Conservation (phyloP, 2,797 vertebrate genomes). For the Paratrypauchen microcephalus region DNA sequence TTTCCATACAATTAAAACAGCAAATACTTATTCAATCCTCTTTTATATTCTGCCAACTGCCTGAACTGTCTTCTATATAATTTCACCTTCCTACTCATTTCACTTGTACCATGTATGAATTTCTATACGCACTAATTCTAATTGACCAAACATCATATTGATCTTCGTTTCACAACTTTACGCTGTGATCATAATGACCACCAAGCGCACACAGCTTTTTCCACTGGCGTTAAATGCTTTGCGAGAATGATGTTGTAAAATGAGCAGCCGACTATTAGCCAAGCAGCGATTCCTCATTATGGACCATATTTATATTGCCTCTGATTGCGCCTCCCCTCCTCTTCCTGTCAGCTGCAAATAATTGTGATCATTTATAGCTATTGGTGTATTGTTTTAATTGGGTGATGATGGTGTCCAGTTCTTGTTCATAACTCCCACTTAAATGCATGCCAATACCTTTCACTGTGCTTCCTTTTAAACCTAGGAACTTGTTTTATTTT, state of each 20-base stretch:
- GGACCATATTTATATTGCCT: slow-evolving; percentile 63
- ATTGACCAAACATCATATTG: slow-evolving; percentile 1
- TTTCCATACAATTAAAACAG: background rate
- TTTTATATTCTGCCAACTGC: background rate
- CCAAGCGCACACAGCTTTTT: slow-evolving; percentile 31
- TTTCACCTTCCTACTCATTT: background rate
- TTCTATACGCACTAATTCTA: background rate
- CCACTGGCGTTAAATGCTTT: slow-evolving; percentile 40
- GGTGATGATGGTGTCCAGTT: slow-evolving; percentile 63
- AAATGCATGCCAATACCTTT: slow-evolving; percentile 64
- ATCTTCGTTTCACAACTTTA: slow-evolving; percentile 1
- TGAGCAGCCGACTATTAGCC: slow-evolving; percentile 61
- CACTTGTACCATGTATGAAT: background rate
- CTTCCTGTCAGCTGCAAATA: slow-evolving; percentile 71
- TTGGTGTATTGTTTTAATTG: slow-evolving; percentile 69
- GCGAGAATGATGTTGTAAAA: slow-evolving; percentile 54
- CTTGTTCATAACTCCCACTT: slow-evolving; percentile 65
- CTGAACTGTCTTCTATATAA: background rate
- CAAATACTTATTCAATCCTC: background rate
- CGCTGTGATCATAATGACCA: slow-evolving; percentile 14
- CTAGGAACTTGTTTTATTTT: slow-evolving; percentile 70
- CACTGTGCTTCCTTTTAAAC: slow-evolving; percentile 65
- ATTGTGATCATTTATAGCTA: slow-evolving; percentile 70
- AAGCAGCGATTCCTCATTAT: slow-evolving; percentile 67
- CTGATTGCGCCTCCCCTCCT: slow-evolving; percentile 60